Base-by-base conservation (phyloP, 2,113 vertebrate species). In the Istiophorus platypterus region DNA sequence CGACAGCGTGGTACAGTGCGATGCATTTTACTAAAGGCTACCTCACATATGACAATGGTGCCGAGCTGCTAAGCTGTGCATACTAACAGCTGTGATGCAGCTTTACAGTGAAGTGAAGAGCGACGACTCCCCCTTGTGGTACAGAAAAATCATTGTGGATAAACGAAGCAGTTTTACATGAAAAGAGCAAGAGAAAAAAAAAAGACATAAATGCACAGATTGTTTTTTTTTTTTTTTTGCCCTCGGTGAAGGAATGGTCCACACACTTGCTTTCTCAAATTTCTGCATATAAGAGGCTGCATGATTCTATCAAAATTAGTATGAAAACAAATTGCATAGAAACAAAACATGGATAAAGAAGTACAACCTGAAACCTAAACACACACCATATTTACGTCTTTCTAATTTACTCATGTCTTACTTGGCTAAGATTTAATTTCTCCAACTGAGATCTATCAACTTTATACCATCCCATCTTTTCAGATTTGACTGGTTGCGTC, bases 301-400 rank as follows among this genome's bases (percentile, higher is more conserved):
- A 20, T 17, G 49, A n/a, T 24, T 37, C 24, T 20, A 52, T n/a
- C 4, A 49, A 31, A 39, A 54, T 56, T 18, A 24, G 27, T 27
- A 12, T 54, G n/a, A 73, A 59, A 49, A 22, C 22, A 22, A 72
- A 57, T 8, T 67, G 78, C 62, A 80, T 61, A 79, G 49, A 57
- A 78, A 57, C 5, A 2, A 27, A 54, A 10, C 1, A 8, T n/a
- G 8, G 22, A n/a, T n/a, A 52, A n/a, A 52, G 49, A 52, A 1
- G 49, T 52, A 8, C 2, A 10, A 51, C 18, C 7, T 20, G 49
- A 18, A 51, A 51, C 7, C 49, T 47, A 4, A 42, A 42, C 10
- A 42, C n/a, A n/a, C n/a, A n/a, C 14, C 41, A 42, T 14, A 42
- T 42, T 14, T 42, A 13, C 12, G 12, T 42, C 14, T 42, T 42